These are phyloP conservation scores for Progne subis DNA, from an alignment of 2,113 vertebrate species.

Conservation along the genomic window DNA sequence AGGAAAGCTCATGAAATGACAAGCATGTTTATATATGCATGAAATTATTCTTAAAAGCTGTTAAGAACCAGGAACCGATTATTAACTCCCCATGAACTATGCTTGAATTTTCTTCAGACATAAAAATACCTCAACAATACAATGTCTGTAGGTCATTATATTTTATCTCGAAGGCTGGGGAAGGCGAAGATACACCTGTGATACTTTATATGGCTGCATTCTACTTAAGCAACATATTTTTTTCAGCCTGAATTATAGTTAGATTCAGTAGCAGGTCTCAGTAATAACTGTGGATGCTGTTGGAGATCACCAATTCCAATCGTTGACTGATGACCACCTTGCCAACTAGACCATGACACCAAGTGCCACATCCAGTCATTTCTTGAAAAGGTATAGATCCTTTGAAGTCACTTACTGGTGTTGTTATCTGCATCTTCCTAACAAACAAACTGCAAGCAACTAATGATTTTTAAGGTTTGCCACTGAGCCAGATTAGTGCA, in stretches of 20 bases:
- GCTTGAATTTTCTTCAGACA: not conserved
- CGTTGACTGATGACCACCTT: not conserved
- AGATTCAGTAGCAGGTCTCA: not conserved
- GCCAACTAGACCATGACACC: no score
- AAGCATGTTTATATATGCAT: rapidly evolving
- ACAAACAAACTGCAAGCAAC: not conserved
- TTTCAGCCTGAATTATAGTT: not conserved
- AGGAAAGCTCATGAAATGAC: not conserved
- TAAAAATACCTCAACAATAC: not conserved
- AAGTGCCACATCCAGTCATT: not conserved
- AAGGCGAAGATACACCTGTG: not conserved
- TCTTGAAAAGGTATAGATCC: not conserved
- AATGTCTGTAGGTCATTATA: not conserved
- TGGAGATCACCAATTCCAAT: not conserved
- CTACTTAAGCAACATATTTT: not conserved
- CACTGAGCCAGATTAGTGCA: not conserved
- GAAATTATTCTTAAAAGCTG: not conserved
- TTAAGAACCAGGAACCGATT: not conserved
- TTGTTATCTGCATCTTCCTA: not conserved
- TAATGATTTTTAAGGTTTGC: not conserved
- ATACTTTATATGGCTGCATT: not conserved
- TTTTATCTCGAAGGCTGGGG: not conserved
- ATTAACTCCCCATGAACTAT: not conserved
- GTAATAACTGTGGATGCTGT: not conserved
- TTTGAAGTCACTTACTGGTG: not conserved